phyloP scores from a whole-genome alignment of 2,888 invertebrate genomes.

The Omphaloscelis lunosa region DNA sequence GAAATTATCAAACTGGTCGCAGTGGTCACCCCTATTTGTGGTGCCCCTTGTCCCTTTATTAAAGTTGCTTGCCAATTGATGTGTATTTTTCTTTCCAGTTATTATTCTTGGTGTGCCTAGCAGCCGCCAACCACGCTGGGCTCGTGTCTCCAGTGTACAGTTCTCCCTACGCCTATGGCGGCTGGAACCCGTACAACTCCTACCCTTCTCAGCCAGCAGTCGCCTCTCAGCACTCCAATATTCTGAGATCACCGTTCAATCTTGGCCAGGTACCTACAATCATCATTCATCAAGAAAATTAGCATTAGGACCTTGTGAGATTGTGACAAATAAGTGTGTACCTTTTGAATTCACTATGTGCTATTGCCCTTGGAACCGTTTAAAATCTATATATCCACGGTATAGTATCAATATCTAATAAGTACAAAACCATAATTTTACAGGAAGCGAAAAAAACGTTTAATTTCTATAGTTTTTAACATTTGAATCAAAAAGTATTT shows the following conservation, averaged over 20 bases:
- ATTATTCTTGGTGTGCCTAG: conserved; percentile 76
- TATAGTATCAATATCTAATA: no score
- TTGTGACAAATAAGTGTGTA: not conserved
- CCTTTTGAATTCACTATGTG: not conserved
- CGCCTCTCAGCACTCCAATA: conserved; percentile 91
- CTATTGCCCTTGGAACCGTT: not conserved
- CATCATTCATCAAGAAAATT: not conserved
- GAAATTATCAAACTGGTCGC: not conserved
- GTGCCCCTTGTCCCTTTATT: not conserved
- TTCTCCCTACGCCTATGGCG: conserved; percentile 79
- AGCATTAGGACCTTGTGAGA: not conserved
- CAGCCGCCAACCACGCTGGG: conserved; percentile 77
- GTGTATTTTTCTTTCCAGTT: conserved; percentile 70
- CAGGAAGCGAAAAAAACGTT: no score
- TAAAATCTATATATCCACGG: not conserved
- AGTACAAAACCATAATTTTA: no score
- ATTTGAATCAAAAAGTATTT: no score
- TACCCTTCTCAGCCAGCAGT: conserved; percentile 88
- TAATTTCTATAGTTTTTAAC: no score
- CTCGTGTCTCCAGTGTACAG: conserved; percentile 81
- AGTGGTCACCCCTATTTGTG: not conserved
- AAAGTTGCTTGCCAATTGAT: not conserved
- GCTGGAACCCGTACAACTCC: conserved; percentile 84
- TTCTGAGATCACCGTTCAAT: conserved; percentile 92
- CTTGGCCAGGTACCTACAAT: conserved; percentile 90